These are phyloP conservation scores for Bembecia ichneumoniformis DNA, from an alignment of 2,888 invertebrate species.

Conservation along the genomic window DNA sequence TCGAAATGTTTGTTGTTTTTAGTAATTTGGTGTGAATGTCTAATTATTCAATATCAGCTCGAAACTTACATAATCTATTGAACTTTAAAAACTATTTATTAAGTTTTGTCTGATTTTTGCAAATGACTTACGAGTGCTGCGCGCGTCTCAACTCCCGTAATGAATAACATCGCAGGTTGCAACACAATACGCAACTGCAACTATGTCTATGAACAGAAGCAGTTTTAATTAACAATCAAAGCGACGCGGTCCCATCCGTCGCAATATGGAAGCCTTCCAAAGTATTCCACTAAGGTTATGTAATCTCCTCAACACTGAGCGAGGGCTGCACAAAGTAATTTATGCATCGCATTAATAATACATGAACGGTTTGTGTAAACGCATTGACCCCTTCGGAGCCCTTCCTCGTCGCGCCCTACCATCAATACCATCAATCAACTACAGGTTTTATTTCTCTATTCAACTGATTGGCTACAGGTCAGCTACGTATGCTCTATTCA, in stretches of 20 bases:
- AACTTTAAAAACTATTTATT: too few species aligned
- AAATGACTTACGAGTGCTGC: too few species aligned
- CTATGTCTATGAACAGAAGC: constrained; percentile 6
- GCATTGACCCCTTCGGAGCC: constrained; percentile 15
- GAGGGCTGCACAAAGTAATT: constrained; percentile 44
- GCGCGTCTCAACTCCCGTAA: neutral
- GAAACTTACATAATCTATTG: too few species aligned
- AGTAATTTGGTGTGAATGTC: too few species aligned
- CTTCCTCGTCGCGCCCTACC: constrained; percentile 6
- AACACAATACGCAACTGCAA: constrained; percentile 1
- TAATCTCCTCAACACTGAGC: constrained; percentile 38
- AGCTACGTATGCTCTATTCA: too few species aligned
- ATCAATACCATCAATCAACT: neutral
- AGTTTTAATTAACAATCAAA: constrained; percentile 26
- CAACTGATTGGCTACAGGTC: too few species aligned
- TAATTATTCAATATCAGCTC: too few species aligned
- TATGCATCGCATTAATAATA: constrained; percentile 53
- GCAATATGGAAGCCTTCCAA: constrained; percentile 30
- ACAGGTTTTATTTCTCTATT: too few species aligned
- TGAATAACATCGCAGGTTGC: neutral
- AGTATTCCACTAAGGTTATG: constrained; percentile 30
- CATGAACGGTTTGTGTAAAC: constrained; percentile 37
- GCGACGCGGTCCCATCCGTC: constrained; percentile 13
- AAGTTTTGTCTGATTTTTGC: too few species aligned
- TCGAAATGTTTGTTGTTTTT: too few species aligned